Percentiles rank a stretch among this genome's conserved stretches.
phyloP scores from a whole-genome alignment of 2,888 invertebrate genomes.

The Sinodicranocentrus sp. region DNA sequence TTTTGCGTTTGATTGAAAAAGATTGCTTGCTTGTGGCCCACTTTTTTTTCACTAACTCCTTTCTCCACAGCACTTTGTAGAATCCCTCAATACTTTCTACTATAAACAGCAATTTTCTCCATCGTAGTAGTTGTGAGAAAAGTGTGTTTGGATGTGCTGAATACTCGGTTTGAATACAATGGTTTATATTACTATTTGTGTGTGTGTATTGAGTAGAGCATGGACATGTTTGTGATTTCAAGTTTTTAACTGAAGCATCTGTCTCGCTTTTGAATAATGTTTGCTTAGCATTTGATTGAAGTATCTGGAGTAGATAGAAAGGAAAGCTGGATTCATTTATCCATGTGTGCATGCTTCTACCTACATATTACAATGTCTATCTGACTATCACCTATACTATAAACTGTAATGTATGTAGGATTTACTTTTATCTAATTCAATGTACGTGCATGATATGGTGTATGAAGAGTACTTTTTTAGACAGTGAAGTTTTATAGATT shows the following conservation, averaged over 20 bases:
- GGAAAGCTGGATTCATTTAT: constrained; percentile 2
- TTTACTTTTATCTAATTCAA: no score
- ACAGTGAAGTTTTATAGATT: background rate
- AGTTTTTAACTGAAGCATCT: constrained; percentile 48
- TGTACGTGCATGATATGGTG: background rate
- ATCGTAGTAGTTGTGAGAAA: background rate
- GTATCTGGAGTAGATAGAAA: constrained; percentile 19
- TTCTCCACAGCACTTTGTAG: constrained; percentile 32
- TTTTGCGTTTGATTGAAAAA: constrained; percentile 62
- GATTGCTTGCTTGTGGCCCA: constrained; percentile 56
- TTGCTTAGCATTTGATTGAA: constrained; percentile 48
- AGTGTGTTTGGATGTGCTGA: background rate
- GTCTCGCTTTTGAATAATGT: constrained; percentile 51
- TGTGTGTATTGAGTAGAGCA: constrained; percentile 21
- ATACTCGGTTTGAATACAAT: no score
- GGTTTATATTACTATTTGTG: no score
- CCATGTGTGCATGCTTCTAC: background rate
- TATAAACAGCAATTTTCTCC: constrained; percentile 16
- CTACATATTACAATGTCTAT: background rate
- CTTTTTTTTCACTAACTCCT: constrained; percentile 28
- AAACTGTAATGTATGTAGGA: no score
- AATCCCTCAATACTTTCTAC: constrained; percentile 27
- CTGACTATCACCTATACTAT: background rate
- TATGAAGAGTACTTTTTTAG: background rate
- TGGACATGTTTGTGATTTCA: constrained; percentile 46